A percentile compares a stretch with the other conserved stretches of the same genome.
phyloP scores from a whole-genome alignment of 2,113 vertebrate species.

The Montifringilla adamsi region DNA sequence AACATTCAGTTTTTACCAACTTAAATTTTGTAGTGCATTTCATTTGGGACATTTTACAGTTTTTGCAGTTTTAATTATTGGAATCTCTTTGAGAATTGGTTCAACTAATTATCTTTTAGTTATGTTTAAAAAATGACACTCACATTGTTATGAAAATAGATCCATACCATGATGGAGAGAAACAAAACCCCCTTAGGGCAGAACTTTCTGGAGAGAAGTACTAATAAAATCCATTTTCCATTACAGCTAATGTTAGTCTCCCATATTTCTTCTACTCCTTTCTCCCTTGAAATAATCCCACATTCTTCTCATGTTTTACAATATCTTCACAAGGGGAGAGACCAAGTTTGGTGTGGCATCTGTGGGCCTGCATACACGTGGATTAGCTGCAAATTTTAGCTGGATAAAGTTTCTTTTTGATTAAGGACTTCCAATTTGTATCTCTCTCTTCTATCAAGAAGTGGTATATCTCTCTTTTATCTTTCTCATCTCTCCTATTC shows the following conservation, averaged over 20 bases:
- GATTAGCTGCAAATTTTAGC: neutral
- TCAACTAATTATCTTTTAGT: neutral
- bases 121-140: neutral
- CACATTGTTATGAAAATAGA: neutral
- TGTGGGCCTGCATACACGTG: neutral
- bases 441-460: neutral
- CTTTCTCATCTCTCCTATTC: neutral
- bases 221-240: neutral
- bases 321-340: neutral
- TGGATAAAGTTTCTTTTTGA: neutral
- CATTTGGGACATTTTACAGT: neutral
- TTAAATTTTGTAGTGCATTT: neutral
- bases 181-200: neutral
- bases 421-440: neutral
- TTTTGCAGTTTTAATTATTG: constrained; percentile 16
- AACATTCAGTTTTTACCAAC: neutral
- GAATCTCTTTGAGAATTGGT: neutral
- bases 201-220: neutral
- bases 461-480: neutral
- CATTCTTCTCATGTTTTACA: neutral
- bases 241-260: neutral
- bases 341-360: neutral
- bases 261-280: neutral
- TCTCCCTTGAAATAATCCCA: neutral
- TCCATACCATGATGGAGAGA: neutral